These are phyloP conservation scores for Cydia strobilella DNA, from an alignment of 1,140 invertebrate species.

Conservation along the genomic window DNA sequence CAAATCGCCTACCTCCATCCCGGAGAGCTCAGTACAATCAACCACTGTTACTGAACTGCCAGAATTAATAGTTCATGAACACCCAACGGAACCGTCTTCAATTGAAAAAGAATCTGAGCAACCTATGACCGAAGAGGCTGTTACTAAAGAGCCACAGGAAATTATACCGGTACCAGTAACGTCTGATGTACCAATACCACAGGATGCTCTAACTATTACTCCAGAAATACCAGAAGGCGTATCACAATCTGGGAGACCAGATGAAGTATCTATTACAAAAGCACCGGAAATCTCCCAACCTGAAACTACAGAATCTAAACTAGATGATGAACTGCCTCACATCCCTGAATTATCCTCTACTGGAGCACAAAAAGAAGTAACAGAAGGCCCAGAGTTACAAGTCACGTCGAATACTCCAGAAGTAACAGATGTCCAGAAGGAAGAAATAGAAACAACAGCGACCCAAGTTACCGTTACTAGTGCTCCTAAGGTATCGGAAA, in stretches of 20 bases:
- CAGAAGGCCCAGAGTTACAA: slow-evolving; percentile 1
- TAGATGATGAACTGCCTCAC: not conserved
- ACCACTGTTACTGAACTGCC: slow-evolving; percentile 3
- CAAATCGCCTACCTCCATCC: not conserved
- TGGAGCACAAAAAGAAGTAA: slow-evolving; percentile 6
- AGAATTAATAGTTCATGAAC: slow-evolving; percentile 26
- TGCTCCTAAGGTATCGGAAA: slow-evolving; percentile 1
- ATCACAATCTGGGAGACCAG: slow-evolving; percentile 8
- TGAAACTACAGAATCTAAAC: slow-evolving; percentile 1
- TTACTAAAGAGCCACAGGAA: slow-evolving; percentile 1
- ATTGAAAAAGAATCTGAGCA: slow-evolving; percentile 37
- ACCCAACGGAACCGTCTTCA: slow-evolving; percentile 31
- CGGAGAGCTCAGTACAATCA: not conserved
- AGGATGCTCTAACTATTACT: not conserved
- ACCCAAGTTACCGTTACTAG: not conserved
- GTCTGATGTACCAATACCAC: not conserved
- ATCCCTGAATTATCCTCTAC: not conserved
- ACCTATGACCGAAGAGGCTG: not conserved
- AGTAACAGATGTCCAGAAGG: slow-evolving; percentile 32
- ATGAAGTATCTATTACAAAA: not conserved
- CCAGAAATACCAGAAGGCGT: not conserved
- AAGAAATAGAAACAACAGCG: not conserved
- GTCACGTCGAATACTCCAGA: not conserved
- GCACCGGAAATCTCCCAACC: not conserved
- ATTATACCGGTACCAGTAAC: not conserved